Base-by-base conservation (phyloP, 2,888 invertebrate genomes). In the Apamea epomidion region DNA sequence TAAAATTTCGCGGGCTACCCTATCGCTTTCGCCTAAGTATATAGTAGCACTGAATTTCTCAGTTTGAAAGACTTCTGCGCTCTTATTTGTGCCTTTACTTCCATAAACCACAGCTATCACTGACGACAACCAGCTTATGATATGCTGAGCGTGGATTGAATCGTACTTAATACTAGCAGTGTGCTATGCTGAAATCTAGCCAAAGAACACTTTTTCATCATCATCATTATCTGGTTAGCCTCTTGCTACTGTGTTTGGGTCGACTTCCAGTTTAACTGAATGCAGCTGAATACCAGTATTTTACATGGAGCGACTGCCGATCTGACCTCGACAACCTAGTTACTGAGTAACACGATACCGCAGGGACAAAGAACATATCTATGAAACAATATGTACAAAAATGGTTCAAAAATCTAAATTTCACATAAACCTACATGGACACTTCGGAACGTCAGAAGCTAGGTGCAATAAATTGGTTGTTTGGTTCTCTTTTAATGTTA, bases 31-130 rank as follows among this genome's bases (percentile, higher is more conserved):
- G 12, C 45, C 18, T 21, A 1, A 10, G 29, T 18, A 48, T 67
- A 77, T 51, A 45, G 54, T 76, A 78, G 65, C 45, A 69, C 25
- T 48, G n/a, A 37, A 42, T 29, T 58, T 58, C 7, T 58, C 21
- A 42, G 25, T 25, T 69, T 58, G 37, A 29, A 48, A 37, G n/a
- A n/a, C 7, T 29, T 37, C 21, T 68, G 60, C 37, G 18, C 68
- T 54, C 32, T 37, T 78, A 29, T 29, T 29, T 48, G 21, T 37
- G n/a, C 32, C 16, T 21, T 37, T 58, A 42, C 42, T 42, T 42
- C 2, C 0, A 6, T 58, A n/a, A 16, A 45, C n/a, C 16, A n/a
- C 74, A 48, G 51, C 12, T 21, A 16, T 54, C 5, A 54, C 14
- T 62, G 10, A 10, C 5, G 21, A 48, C 21, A 21, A 45, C 5